These are phyloP conservation scores for Cinclus cinclus DNA, from an alignment of 2,113 vertebrate species.

Conservation along the genomic window DNA sequence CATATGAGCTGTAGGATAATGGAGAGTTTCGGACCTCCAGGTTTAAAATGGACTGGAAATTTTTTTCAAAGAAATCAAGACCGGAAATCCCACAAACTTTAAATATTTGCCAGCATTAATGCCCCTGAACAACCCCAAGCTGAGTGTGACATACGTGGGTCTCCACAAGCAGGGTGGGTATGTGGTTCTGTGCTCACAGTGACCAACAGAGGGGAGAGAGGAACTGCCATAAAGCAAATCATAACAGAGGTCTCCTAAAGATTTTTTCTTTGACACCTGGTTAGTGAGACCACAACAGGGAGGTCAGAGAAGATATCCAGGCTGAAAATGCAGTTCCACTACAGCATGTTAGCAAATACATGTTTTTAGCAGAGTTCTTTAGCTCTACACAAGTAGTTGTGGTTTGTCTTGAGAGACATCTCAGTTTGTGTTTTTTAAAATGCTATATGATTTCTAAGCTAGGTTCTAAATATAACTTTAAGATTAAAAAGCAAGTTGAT, in stretches of 20 bases:
- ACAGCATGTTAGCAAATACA: background rate
- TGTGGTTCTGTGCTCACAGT: background rate
- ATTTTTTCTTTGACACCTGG: background rate
- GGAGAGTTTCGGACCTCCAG: background rate
- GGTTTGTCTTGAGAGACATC: background rate
- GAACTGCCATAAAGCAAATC: background rate
- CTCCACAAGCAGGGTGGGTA: background rate
- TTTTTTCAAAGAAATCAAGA: background rate
- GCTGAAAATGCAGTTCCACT: background rate
- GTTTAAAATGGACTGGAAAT: background rate
- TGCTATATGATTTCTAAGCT: background rate
- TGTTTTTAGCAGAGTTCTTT: background rate
- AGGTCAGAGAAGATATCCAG: background rate
- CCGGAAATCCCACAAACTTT: background rate
- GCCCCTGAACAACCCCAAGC: background rate
- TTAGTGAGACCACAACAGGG: background rate
- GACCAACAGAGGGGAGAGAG: background rate
- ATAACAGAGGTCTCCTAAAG: background rate
- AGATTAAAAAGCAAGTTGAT: background rate
- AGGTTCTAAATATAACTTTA: background rate
- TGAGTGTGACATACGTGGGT: background rate
- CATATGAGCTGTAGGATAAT: rapidly evolving
- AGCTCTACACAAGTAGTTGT: background rate
- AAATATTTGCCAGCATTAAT: background rate
- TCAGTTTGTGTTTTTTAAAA: background rate